Base-by-base conservation (phyloP, 2,113 vertebrate species). In the Pachyramphus minor region DNA sequence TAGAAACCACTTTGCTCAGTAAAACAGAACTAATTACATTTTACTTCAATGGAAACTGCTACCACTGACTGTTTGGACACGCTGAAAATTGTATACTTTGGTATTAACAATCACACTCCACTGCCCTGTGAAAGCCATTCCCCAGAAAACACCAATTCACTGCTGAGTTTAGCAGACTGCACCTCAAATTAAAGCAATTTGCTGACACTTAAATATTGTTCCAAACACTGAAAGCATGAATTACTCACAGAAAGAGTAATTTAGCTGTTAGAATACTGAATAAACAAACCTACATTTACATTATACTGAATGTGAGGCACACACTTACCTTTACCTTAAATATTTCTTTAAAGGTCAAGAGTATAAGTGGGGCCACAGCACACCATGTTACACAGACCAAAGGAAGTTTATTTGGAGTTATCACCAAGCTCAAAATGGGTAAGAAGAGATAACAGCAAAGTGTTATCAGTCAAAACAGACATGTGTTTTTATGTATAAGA, bases 161-260 rank as follows among this genome's bases (percentile, higher is more conserved):
- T 59, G 83, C 9, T 2, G 49, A 55, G 11, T 75, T 56, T 5
- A 78, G 66, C 69, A 91, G 89, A 74, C 12, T 75, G 64, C 44
- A 55, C 92, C 94, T 92, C 80, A 75, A 84, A 90, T 93, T 89
- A 94, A 95, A 94, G 91, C 86, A 63, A 87, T 95, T 93, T 90
- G 50, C 76, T 78, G 28, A 39, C 89, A 84, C 73, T 95, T 91
- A 87, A 93, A 91, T 79, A 93, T 75, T 84, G 84, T 87, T 91
- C 74, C 62, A 55, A 94, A 89, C 62, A 67, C 77, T 11, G 14
- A 87, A 71, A 96, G 90, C 77, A 82, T 8, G 56, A 93, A 87
- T 84, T 89, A 94, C 84, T 66, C 14, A 56, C 56, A 94, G 81
- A 89, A 96, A 71, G 76, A 91, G 55, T 50, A 84, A 93, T 67